Base-by-base conservation (phyloP, 2,797 vertebrate genomes). In the Myripristis jacobus region DNA sequence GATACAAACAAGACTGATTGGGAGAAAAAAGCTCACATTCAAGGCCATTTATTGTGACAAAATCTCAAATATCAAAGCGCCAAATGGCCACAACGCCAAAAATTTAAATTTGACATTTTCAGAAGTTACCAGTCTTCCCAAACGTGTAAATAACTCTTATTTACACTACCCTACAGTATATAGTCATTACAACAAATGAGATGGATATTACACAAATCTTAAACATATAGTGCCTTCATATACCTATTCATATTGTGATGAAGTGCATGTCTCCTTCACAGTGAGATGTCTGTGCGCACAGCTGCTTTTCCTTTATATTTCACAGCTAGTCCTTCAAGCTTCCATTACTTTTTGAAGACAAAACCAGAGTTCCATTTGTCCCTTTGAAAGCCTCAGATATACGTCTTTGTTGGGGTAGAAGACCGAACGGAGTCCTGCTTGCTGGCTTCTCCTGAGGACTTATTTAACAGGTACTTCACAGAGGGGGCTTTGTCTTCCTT, bases 391-490 rank as follows among this genome's bases (percentile, higher is more conserved):
- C 1, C 22, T 92, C 80, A 93, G 29, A 93, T 88, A 22, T 94
- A 93, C 0, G 89, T 92, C 66, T 93, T 93, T 11, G 86, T 25
- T 0, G 80, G 84, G 0, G 85, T 75, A 0, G 2, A 4, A 0
- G 87, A 84, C 7, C 38, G 16, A 6, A 69, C n/a, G 0, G 90
- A 89, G 1, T 58, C 55, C 15, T 3, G 47, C 61, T 67, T 80
- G 60, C 73, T 70, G 18, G 54, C 36, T 22, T 46, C 72, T 41
- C 11, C 67, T 47, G 65, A 51, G 2, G 88, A 50, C 27, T 69
- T 85, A 71, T 83, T 87, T 0, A 88, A 16, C 25, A 89, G 75
- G 65, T 91, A 91, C 2, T 71, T 89, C 63, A 80, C 75, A 3
- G 87, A 87, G 1, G 77, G 57, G 16, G 25, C 7, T 1, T 62